Conservation (phyloP, 2,888 invertebrate species). For the Morpho achilles region DNA sequence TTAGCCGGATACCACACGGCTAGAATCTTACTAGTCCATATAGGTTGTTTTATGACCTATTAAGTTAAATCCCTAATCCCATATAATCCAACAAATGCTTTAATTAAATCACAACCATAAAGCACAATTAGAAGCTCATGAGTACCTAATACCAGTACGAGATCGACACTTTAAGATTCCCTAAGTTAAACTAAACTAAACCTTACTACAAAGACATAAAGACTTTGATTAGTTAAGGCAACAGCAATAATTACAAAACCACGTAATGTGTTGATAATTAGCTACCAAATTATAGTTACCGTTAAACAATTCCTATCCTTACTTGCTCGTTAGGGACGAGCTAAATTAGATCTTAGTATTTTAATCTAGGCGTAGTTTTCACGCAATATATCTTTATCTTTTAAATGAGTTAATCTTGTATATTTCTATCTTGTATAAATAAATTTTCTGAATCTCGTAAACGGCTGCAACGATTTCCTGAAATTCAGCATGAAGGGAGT, state of each 20-base stretch:
- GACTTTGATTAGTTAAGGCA: background rate
- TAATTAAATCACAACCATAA: constrained; percentile 24
- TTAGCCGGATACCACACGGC: too few relatives aligned
- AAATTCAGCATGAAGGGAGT: too few relatives aligned
- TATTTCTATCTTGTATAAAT: too few relatives aligned
- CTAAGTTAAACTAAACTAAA: constrained; percentile 5
- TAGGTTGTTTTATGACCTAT: too few relatives aligned
- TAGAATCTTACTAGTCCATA: too few relatives aligned
- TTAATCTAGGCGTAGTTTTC: background rate
- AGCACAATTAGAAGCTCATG: constrained; percentile 24
- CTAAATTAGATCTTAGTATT: background rate
- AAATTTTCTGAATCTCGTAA: too few relatives aligned
- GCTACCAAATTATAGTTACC: constrained; percentile 13
- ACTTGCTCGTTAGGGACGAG: background rate
- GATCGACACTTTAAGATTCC: background rate
- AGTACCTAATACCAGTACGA: constrained; percentile 23
- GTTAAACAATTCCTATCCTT: constrained; percentile 4
- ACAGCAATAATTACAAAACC: constrained; percentile 1
- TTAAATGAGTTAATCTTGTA: too few relatives aligned
- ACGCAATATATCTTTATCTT: too few relatives aligned
- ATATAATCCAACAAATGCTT: constrained; percentile 9
- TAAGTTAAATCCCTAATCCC: background rate
- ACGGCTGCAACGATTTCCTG: too few relatives aligned
- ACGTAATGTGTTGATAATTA: constrained; percentile 24
- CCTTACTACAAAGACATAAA: constrained; percentile 7